Base-by-base conservation (phyloP, 2,888 invertebrate genomes). In the Lasioglossum zephyrum region DNA sequence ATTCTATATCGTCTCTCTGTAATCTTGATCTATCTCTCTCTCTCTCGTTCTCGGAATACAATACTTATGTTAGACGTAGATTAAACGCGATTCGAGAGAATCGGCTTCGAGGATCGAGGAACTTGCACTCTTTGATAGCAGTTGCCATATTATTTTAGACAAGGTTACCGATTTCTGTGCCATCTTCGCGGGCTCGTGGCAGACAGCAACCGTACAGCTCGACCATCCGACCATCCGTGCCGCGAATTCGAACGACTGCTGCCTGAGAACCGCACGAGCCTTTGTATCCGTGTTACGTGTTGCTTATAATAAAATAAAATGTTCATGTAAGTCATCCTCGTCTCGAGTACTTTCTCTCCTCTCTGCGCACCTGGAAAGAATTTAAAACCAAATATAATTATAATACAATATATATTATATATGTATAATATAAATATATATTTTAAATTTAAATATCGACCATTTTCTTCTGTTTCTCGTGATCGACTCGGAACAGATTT, bases 261-360 rank as follows among this genome's bases (percentile, higher is more conserved):
- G 81, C 81, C 83, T 76, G 70, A 89, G 72, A 82, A 82, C 79
- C 82, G 84, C 85, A 87, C 82, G 86, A 90, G 88, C 90, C 90
- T 93, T 90, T 93, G 92, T 94, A 93, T 93, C 91, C 90, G 92
- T 93, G 92, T 94, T 94, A 93, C 92, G 93, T 94, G 94, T 94
- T 94, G 94, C 94, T 95, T 95, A 93, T 86, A 93, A 90, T 92
- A 90, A 90, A 89, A 87, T 73, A 31, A 83, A 89, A 79, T 81
- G 79, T 88, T 88, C 82, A 85, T 80, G 47, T 57, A 85, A n/a
- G 36, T n/a, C n/a, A 44, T 26, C 31, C 60, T 77, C 77, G 16
- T 36, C 36, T 72, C 36, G n/a, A 26, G 22, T 26, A 8, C 18
- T 13, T 63, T 41, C 0, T 16, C 4, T 18, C 11, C 16, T 11